Conservation (phyloP, 2,888 invertebrate genomes). For the Clitarchus hookeri region DNA sequence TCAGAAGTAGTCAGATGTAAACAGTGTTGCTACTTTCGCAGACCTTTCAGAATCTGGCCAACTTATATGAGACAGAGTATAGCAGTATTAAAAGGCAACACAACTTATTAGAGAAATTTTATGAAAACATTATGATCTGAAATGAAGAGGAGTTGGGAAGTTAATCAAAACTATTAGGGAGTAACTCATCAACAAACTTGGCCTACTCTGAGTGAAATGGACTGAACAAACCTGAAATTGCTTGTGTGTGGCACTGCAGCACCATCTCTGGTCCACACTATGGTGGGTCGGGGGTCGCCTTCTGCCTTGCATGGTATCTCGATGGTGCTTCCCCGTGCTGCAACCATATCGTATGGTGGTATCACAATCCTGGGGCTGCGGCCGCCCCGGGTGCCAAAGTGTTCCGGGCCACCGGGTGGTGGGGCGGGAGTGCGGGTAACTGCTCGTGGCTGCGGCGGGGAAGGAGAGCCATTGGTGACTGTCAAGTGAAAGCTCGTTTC, state of each 20-base stretch:
- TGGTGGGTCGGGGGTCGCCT: constrained; percentile 74
- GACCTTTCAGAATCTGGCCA: too few species aligned
- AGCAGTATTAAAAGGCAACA: too few species aligned
- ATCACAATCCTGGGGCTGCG: constrained; percentile 67
- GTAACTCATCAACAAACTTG: too few species aligned
- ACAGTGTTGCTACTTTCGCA: too few species aligned
- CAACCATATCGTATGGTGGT: constrained; percentile 77
- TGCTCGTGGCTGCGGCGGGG: constrained; percentile 33
- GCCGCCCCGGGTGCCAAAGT: constrained; percentile 49
- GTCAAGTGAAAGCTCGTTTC: constrained; percentile 65
- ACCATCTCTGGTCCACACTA: constrained; percentile 88
- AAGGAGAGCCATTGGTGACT: constrained; percentile 37
- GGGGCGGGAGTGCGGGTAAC: neutral
- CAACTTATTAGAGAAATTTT: too few species aligned
- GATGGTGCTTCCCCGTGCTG: constrained; percentile 72
- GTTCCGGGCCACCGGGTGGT: neutral
- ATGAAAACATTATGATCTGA: too few species aligned
- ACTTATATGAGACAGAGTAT: too few species aligned
- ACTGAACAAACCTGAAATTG: constrained; percentile 46
- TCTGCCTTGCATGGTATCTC: constrained; percentile 84
- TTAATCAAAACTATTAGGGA: too few species aligned
- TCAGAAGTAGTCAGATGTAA: too few species aligned
- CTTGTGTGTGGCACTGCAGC: constrained; percentile 54
- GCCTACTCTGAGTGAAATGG: too few species aligned
- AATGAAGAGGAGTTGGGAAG: too few species aligned